A percentile compares a stretch with the other conserved stretches of the same genome.
Conservation (phyloP, 2,797 vertebrate species). For the Platyrinchus mystaceus region DNA sequence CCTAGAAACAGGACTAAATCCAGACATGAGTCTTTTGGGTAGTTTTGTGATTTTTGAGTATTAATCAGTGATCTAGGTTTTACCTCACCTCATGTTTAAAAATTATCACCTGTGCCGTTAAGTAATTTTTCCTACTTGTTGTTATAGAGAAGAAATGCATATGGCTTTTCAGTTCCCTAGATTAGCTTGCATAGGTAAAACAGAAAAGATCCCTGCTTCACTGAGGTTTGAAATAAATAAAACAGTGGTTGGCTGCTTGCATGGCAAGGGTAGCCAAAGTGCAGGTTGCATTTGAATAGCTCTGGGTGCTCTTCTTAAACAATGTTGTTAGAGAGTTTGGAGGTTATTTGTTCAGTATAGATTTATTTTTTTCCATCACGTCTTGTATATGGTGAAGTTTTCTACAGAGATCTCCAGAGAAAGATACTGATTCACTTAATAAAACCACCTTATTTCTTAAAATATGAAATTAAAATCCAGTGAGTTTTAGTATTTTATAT, state of each 20-base stretch:
- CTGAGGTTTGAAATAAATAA: neutral
- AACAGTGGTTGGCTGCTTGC: neutral
- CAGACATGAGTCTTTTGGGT: neutral
- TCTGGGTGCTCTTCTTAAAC: neutral
- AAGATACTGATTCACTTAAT: neutral
- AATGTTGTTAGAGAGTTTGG: neutral
- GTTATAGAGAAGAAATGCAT: neutral
- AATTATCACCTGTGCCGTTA: neutral
- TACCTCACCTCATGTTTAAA: neutral
- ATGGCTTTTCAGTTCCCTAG: neutral
- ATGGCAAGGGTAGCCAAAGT: neutral
- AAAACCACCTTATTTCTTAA: neutral
- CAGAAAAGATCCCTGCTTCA: neutral
- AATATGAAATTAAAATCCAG: neutral
- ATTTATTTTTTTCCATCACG: neutral
- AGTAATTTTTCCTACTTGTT: neutral
- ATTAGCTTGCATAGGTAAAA: neutral
- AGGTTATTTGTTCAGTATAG: neutral
- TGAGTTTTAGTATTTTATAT: neutral
- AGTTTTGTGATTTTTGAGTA: neutral
- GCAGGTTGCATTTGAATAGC: neutral
- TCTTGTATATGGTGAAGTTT: neutral
- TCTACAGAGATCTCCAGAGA: neutral
- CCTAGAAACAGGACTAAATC: neutral
- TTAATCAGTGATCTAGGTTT: neutral